Evolutionary conservation across 1,140 invertebrate species (phyloP).

Genomic region (Heliconius hermathena): DNA sequence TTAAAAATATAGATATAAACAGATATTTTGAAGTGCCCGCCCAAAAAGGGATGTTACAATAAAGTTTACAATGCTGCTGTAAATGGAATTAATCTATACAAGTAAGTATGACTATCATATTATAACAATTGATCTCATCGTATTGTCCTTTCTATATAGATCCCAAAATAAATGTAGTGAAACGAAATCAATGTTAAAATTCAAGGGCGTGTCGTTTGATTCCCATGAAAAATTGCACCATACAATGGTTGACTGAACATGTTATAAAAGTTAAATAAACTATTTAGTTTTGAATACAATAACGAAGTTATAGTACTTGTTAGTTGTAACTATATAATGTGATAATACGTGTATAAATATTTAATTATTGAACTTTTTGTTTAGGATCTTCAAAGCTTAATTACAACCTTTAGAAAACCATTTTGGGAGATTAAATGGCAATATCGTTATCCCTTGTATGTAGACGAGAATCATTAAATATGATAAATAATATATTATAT

Average conservation of each 20-base stretch:
- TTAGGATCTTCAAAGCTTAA: too few relatives aligned
- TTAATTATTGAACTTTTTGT: too few relatives aligned
- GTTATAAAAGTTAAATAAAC: constrained; percentile 21
- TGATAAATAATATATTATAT: too few relatives aligned
- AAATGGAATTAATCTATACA: background rate
- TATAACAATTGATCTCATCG: constrained; percentile 8
- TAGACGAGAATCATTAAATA: too few relatives aligned
- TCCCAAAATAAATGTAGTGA: constrained; percentile 9
- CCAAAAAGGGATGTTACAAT: background rate
- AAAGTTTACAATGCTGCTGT: background rate
- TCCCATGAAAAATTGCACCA: constrained; percentile 56
- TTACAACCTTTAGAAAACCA: too few relatives aligned
- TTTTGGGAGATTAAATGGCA: too few relatives aligned
- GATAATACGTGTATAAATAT: too few relatives aligned
- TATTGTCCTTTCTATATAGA: background rate
- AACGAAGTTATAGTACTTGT: background rate
- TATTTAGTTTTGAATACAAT: background rate
- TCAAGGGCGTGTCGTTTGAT: constrained; percentile 58
- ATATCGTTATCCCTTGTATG: too few relatives aligned
- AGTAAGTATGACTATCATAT: background rate
- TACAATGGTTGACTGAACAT: constrained; percentile 27
- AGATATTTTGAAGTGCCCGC: background rate
- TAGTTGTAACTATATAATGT: background rate
- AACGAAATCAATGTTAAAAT: constrained; percentile 38
- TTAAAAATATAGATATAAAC: background rate